Percentiles rank a stretch among this genome's conserved stretches.
Conservation (phyloP, 1,140 invertebrate genomes). For the Dendrolimus punctatus region DNA sequence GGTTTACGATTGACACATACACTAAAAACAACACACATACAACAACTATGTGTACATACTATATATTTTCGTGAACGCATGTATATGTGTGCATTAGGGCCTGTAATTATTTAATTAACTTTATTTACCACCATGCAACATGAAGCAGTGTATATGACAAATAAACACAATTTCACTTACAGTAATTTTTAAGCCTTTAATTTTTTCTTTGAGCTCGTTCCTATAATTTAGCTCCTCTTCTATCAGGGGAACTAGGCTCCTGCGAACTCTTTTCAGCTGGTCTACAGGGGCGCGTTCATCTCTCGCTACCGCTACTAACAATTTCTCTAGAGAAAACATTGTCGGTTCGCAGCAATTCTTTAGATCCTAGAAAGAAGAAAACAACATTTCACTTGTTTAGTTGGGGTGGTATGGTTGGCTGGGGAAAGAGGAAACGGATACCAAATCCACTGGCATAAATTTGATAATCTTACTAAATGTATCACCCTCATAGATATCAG, state of each 20-base stretch:
- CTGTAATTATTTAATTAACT: too few relatives aligned
- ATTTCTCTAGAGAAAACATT: conserved; percentile 90
- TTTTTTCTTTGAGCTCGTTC: conserved; percentile 37
- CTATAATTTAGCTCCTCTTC: conserved; percentile 61
- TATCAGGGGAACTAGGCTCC: conserved; percentile 43
- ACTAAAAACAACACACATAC: too few relatives aligned
- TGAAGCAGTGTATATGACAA: background rate
- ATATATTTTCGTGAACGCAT: too few relatives aligned
- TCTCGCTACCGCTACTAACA: conserved; percentile 84
- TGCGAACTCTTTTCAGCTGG: conserved; percentile 76
- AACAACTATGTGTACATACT: too few relatives aligned
- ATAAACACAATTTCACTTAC: background rate
- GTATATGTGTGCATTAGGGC: too few relatives aligned
- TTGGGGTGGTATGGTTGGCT: too few relatives aligned
- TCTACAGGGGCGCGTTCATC: conserved; percentile 79
- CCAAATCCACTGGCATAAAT: too few relatives aligned
- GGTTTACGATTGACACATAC: too few relatives aligned
- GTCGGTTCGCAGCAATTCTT: conserved; percentile 90
- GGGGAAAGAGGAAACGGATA: too few relatives aligned
- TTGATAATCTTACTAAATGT: background rate
- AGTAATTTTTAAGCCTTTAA: conserved; percentile 38
- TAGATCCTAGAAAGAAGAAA: conserved; percentile 77
- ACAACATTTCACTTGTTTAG: background rate
- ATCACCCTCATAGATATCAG: background rate
- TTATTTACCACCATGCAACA: too few relatives aligned